Evolutionary conservation across 30 jellyfish, hydroid and myxozoan genomes (phyloP).

Genomic region (Aurelia coerulea): DNA sequence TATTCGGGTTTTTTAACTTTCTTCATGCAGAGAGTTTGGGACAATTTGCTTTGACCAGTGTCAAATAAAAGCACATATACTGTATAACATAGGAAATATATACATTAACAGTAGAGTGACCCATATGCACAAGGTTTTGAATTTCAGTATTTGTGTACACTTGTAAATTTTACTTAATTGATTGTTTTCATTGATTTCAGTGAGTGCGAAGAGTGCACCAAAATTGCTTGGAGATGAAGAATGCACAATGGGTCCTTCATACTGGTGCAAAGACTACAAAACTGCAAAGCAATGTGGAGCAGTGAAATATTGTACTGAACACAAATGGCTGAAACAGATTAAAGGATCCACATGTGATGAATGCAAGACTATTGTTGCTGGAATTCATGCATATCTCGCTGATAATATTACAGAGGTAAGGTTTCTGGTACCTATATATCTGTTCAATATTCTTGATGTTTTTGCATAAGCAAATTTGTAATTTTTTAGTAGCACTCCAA

Average conservation of each 20-base stretch:
- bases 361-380: slow-evolving; percentile 50
- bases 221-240: slow-evolving; percentile 48
- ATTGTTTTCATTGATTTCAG: not conserved
- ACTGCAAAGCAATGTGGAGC: slow-evolving; percentile 62
- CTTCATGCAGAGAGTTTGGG: no score
- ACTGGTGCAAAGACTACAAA: slow-evolving; percentile 57
- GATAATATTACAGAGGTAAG: slow-evolving; percentile 54
- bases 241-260: slow-evolving; percentile 67
- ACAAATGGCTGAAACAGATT: slow-evolving; percentile 31
- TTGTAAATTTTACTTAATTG: not conserved
- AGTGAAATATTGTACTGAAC: slow-evolving; percentile 45
- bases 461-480: no score
- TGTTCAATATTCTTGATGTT: not conserved
- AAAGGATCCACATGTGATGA: slow-evolving; percentile 52
- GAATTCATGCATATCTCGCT: slow-evolving; percentile 46
- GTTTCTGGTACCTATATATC: not conserved
- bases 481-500: no score
- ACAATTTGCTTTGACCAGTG: no score
- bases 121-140: no score
- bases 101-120: no score
- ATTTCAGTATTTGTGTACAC: no score
- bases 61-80: no score
- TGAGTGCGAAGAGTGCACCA: slow-evolving; percentile 53
- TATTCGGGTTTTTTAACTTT: not conserved
- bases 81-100: no score